phyloP scores from a whole-genome alignment of 2,797 vertebrate genomes.

The Pyrocephalus nanus region DNA sequence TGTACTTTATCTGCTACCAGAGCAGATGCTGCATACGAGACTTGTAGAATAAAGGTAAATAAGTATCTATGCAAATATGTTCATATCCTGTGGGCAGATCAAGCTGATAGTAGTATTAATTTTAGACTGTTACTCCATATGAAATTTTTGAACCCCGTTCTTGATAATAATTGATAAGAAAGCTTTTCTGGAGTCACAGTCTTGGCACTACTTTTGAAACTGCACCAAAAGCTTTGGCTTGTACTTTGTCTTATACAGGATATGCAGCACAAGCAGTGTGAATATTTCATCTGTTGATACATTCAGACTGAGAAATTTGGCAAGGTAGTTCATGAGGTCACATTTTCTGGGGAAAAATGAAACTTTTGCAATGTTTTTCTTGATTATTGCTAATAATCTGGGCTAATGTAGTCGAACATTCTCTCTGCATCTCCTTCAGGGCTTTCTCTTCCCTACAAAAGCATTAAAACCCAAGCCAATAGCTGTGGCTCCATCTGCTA shows the following conservation, averaged over 20 bases:
- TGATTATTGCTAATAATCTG: background rate
- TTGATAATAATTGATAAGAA: background rate
- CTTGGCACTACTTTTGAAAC: background rate
- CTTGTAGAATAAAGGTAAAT: background rate
- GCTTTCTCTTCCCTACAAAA: background rate
- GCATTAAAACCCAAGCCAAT: background rate
- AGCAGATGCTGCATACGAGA: background rate
- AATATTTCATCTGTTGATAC: background rate
- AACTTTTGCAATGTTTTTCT: background rate
- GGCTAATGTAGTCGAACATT: background rate
- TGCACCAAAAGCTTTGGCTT: background rate
- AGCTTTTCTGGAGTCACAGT: background rate
- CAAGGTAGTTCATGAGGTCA: background rate
- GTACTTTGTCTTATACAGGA: background rate
- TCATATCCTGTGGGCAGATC: background rate
- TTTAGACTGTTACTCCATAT: background rate
- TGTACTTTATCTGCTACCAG: background rate
- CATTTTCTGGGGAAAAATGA: background rate
- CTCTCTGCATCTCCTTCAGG: background rate
- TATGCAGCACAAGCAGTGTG: background rate
- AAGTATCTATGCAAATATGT: background rate
- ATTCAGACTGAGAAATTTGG: background rate
- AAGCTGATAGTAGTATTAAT: background rate
- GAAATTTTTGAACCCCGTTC: background rate
- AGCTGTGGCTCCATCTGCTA: background rate